Evolutionary conservation across 2,797 vertebrate species (phyloP), one percentile per base, ranked within the genome.

Genomic region (Chrysocyon brachyurus): DNA sequence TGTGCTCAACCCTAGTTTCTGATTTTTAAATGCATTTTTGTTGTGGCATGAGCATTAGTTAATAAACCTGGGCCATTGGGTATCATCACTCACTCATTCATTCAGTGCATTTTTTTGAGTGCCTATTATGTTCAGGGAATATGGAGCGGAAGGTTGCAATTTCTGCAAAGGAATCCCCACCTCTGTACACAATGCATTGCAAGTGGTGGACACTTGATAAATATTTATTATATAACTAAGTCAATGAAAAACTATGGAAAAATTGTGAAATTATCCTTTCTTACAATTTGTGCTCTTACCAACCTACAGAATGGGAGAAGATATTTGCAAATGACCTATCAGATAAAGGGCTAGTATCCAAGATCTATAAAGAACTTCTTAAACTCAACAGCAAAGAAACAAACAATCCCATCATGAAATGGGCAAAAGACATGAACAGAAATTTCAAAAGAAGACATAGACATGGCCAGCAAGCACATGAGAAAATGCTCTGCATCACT

Each of bases 1-100:
- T 56, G 12, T 49, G 16, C 54, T 95, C 3, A 75, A 1, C 16
- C 31, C 15, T 36, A 40, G 15, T 90, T 87, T 33, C 40, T 36
- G 8, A 85, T 72, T 93, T 93, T 56, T 93, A 96, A 79, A 70
- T 79, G 14, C n/a, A 73, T 36, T 90, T 46, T 86, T 72, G 73
- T 73, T 86, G 11, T 63, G 63, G 7, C 49, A 59, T 87, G 75
- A 66, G 56, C 40, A 49, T 64, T 86, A 49, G 22, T 86, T 81
- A 87, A 52, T 73, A 81, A 70, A 54, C 86, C 21, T 82, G 64
- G 14, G 15, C 59, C 36, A 66, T 6, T 87, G 40, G 36, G 19
- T 75, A 64, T 19, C 28, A 90, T 78, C 31, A 46, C 77, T 77
- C 14, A 26, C 66, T 63, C 22, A 59, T 56, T 87, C 26, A 77